Conservation (phyloP, 2,113 vertebrate species). For the Oxyruncus cristatus region DNA sequence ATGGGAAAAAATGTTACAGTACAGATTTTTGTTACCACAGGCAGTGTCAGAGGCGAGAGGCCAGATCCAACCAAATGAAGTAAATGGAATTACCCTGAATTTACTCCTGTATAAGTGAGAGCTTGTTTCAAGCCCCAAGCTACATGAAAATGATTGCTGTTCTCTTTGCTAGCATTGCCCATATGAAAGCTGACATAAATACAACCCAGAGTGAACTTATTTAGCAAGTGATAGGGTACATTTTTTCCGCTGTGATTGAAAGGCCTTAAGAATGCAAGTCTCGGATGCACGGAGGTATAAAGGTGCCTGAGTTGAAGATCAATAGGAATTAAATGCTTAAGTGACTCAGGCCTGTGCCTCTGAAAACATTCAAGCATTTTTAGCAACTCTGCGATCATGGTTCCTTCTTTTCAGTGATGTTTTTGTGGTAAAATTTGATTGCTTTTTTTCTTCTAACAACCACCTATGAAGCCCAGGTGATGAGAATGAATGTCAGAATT, state of each 20-base stretch:
- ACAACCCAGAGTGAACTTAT: slow-evolving; percentile 8
- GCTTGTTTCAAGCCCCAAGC: slow-evolving; percentile 40
- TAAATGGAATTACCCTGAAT: slow-evolving; percentile 45
- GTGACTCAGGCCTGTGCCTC: background rate
- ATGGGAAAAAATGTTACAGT: background rate
- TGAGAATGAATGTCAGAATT: background rate
- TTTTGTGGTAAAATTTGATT: background rate
- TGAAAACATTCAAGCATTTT: background rate
- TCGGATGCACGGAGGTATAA: background rate
- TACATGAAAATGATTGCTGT: slow-evolving; percentile 27
- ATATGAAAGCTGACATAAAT: slow-evolving; percentile 42
- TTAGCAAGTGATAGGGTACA: background rate
- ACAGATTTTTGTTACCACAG: background rate
- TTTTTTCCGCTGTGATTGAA: background rate
- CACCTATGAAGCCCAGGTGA: background rate
- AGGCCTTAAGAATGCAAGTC: background rate
- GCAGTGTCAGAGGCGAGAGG: background rate
- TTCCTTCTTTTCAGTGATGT: background rate
- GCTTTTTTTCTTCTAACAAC: background rate
- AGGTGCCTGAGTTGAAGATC: background rate
- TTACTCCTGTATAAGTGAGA: slow-evolving; percentile 49
- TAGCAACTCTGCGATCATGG: background rate
- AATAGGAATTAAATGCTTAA: background rate
- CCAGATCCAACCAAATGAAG: slow-evolving; percentile 43
- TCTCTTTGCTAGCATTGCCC: slow-evolving; percentile 5